Evolutionary conservation across 2,797 vertebrate species (phyloP).

Genomic region (Aldrovandia affinis): DNA sequence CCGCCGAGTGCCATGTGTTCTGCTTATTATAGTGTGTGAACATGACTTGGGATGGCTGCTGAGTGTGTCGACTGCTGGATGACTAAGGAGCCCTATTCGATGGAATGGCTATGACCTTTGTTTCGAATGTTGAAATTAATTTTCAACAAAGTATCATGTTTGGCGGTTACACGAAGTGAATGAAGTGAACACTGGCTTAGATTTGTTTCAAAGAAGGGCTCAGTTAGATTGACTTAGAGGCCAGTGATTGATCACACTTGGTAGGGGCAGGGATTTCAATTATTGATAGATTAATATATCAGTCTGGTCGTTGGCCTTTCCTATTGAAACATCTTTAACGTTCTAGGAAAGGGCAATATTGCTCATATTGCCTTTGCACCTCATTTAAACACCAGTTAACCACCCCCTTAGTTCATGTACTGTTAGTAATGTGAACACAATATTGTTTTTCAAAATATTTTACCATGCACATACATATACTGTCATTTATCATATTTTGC

Average conservation of each 20-base stretch:
- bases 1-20: conserved; percentile 32
- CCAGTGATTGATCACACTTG: background rate
- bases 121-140: background rate
- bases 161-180: background rate
- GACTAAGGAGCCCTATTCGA: background rate
- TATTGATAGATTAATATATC: background rate
- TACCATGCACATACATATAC: background rate
- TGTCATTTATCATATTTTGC: background rate
- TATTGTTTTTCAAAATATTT: background rate
- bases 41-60: conserved; percentile 37
- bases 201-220: background rate
- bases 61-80: conserved; percentile 18
- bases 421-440: background rate
- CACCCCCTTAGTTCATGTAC: background rate
- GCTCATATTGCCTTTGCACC: background rate
- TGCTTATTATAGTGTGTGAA: conserved; percentile 51
- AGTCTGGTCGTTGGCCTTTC: background rate
- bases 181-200: background rate
- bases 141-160: background rate
- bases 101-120: background rate
- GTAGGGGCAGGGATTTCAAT: background rate
- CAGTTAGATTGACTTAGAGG: background rate
- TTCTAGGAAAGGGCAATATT: background rate
- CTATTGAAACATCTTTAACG: background rate
- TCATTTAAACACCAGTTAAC: background rate